Evolutionary conservation across 2,113 vertebrate genomes (phyloP).

Genomic region (Ellobius talpinus): DNA sequence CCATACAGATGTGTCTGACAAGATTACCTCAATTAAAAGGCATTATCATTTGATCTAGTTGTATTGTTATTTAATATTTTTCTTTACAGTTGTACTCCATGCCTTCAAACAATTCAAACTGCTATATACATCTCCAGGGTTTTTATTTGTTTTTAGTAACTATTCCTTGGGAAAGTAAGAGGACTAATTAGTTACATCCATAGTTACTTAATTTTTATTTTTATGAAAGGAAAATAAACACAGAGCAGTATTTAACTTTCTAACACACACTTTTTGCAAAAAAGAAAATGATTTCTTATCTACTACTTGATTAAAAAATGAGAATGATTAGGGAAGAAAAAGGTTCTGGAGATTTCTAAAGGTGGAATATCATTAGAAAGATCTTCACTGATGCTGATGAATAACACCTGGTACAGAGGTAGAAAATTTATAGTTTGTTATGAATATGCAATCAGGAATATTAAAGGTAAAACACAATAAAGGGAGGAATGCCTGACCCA

Average conservation of each 20-base stretch:
- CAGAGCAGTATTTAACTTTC: not conserved
- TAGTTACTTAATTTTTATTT: conserved; percentile 53
- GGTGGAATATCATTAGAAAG: conserved; percentile 25
- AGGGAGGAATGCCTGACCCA: conserved; percentile 26
- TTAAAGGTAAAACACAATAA: conserved; percentile 64
- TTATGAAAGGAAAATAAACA: conserved; percentile 40
- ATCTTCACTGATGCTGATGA: conserved; percentile 18
- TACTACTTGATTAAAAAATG: conserved; percentile 25
- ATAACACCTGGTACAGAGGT: conserved; percentile 19
- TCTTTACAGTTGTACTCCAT: not conserved
- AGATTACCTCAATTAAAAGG: conserved; percentile 21
- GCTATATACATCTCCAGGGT: not conserved
- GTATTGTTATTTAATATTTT: not conserved
- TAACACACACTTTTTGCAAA: not conserved
- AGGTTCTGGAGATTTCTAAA: conserved; percentile 26
- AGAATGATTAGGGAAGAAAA: conserved; percentile 12
- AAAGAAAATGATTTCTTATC: not conserved
- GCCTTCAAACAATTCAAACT: not conserved
- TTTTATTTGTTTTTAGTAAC: not conserved
- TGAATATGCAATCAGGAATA: conserved; percentile 69
- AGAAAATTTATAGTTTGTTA: conserved; percentile 49
- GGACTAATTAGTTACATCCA: not conserved
- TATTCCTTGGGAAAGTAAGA: not conserved
- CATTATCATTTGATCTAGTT: conserved; percentile 38
- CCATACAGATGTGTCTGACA: not conserved